These are phyloP conservation scores for Blastobasis adustella DNA, from an alignment of 2,888 invertebrate species.

Conservation along the genomic window DNA sequence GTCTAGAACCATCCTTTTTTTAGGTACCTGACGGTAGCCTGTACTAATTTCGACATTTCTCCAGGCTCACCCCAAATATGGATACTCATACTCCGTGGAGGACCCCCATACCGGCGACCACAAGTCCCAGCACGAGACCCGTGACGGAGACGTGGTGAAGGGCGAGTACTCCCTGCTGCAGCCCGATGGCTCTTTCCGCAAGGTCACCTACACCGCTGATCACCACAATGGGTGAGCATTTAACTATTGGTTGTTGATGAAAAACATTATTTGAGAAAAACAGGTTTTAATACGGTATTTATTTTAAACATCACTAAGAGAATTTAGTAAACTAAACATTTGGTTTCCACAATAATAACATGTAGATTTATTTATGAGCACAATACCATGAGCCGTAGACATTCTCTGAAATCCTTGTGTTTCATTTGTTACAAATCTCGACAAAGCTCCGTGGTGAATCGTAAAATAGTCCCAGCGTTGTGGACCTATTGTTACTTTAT, in stretches of 20 bases:
- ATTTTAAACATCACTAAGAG: too few relatives aligned
- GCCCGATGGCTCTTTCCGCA: slow-evolving; percentile 75
- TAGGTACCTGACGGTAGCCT: not conserved
- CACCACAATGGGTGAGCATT: slow-evolving; percentile 69
- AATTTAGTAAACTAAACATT: too few relatives aligned
- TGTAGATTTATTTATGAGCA: too few relatives aligned
- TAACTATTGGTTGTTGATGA: not conserved
- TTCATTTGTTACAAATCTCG: not conserved
- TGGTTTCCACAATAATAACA: too few relatives aligned
- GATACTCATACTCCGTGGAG: slow-evolving; percentile 74
- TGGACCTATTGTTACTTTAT: not conserved
- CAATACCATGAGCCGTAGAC: too few relatives aligned
- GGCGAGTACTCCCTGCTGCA: slow-evolving; percentile 74
- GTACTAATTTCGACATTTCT: slow-evolving; percentile 9
- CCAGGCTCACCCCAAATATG: slow-evolving; percentile 68
- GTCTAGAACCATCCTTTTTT: slow-evolving; percentile 15
- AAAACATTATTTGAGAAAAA: too few relatives aligned
- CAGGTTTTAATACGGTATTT: too few relatives aligned
- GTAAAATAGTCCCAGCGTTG: slow-evolving; percentile 5
- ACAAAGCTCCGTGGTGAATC: slow-evolving; percentile 12
- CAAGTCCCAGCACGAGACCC: slow-evolving; percentile 72
- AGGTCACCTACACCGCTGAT: slow-evolving; percentile 75
- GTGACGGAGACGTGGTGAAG: slow-evolving; percentile 74
- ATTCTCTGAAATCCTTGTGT: too few relatives aligned
- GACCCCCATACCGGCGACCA: slow-evolving; percentile 77